Conservation (phyloP, 2,888 invertebrate genomes). For the Pantelozetes paolii region DNA sequence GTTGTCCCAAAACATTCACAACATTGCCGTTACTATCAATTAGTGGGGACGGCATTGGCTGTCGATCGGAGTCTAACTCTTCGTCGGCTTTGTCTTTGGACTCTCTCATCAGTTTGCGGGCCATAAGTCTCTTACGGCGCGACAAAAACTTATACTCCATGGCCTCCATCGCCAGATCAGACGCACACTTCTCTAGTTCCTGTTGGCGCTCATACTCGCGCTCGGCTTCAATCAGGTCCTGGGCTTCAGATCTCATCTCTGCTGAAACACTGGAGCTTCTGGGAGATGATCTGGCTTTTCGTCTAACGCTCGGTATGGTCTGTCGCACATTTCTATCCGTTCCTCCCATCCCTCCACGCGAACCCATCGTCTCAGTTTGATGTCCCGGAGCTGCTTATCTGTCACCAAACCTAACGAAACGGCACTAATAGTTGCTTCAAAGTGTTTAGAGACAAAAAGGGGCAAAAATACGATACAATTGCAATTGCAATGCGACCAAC, state of each 20-base stretch:
- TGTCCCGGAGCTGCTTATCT: background rate
- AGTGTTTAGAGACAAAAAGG: background rate
- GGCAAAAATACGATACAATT: background rate
- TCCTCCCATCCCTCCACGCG: background rate
- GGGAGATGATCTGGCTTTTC: background rate
- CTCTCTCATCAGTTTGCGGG: background rate
- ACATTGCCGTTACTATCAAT: background rate
- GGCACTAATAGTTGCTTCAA: background rate
- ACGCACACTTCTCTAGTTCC: constrained; percentile 16
- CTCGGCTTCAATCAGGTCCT: constrained; percentile 14
- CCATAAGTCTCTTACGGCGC: constrained; percentile 25
- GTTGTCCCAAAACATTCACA: background rate
- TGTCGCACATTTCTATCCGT: background rate
- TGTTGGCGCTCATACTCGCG: constrained; percentile 18
- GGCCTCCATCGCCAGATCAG: constrained; percentile 28
- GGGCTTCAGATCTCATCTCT: background rate
- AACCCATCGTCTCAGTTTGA: background rate
- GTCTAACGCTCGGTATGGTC: background rate
- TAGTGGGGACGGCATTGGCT: background rate
- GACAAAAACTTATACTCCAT: constrained; percentile 32
- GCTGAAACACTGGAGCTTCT: constrained; percentile 20
- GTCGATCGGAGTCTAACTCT: background rate
- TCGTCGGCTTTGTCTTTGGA: background rate
- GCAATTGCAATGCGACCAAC: constrained; percentile 1
- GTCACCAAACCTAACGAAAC: background rate